Evolutionary conservation across 2,797 vertebrate species (phyloP), one percentile per base, ranked within the genome.

Genomic region (Mycteria americana): DNA sequence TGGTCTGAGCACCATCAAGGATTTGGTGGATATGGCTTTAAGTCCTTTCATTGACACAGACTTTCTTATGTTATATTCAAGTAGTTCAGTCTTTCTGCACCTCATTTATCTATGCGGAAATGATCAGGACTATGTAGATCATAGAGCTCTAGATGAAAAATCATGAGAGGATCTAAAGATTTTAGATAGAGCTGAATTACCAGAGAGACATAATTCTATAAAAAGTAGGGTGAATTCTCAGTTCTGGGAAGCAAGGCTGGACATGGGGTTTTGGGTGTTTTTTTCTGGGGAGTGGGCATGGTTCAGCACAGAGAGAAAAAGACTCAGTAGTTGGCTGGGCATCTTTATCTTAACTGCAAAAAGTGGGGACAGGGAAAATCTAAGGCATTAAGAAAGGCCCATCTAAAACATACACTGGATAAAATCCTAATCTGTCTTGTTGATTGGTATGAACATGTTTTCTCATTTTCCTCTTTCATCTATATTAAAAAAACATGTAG

Each of bases 401-500:
- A 63, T 93, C 67, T 75, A 51, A 95, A 90, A 48, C 24, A 33
- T 22, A 15, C 6, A 8, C 30, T 30, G 39, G 31, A 63, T 51
- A 64, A 88, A 91, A 64, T 45, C 77, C 30, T 92, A 35, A 77
- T 80, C 76, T 86, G 16, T 69, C 16, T 74, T 67, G 22, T 51
- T 80, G 69, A 48, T 78, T 67, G 79, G 5, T 81, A 75, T 13
- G n/a, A 90, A 69, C 22, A 6, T 2, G 10, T 82, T 88, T 84
- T 83, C 77, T 94, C 37, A 45, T 83, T 90, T 93, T 89, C 53
- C 21, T 50, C 39, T 79, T 89, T 64, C 46, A 53, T 85, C 39
- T 82, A 15, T 69, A 15, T 69, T 83, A 31, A 62, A 62, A 73
- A 92, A 77, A 35, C 2, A 37, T 11, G 8, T 53, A 45, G 56